Conservation (phyloP, 2,797 vertebrate genomes). For the Microctenopoma stevenorrisi region DNA sequence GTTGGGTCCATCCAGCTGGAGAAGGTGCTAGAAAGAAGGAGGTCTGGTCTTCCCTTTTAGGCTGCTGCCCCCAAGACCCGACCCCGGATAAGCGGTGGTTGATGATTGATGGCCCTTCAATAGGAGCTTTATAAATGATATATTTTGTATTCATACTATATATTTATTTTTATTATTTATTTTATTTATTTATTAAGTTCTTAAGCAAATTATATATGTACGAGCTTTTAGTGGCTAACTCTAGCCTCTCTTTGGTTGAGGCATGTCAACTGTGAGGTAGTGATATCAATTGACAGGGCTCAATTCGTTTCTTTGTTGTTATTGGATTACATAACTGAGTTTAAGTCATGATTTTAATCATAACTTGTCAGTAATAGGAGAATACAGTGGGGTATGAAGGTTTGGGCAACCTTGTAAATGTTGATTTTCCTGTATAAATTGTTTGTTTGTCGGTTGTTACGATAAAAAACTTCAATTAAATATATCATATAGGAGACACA, state of each 20-base stretch:
- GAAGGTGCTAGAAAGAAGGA: no score
- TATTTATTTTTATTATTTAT: not conserved
- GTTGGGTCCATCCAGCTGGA: no score
- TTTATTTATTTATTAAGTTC: not conserved
- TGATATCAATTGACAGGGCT: not conserved
- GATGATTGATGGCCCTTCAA: not conserved
- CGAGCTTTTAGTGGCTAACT: not conserved
- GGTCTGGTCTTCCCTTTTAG: no score
- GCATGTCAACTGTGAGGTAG: not conserved
- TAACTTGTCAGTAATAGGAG: not conserved
- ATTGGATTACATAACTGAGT: not conserved
- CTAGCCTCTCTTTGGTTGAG: not conserved
- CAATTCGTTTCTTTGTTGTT: not conserved
- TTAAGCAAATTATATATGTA: not conserved
- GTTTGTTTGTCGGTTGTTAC: no score
- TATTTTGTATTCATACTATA: conserved; percentile 8
- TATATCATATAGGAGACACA: no score
- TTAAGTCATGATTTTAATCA: not conserved
- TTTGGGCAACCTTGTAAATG: no score
- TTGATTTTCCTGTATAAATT: no score
- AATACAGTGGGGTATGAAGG: not conserved
- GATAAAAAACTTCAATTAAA: no score
- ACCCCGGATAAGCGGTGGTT: no score
- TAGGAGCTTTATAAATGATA: conserved; percentile 7
- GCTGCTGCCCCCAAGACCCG: no score